phyloP scores from a whole-genome alignment of 2,888 invertebrate genomes.

The Epirrita christyi region DNA sequence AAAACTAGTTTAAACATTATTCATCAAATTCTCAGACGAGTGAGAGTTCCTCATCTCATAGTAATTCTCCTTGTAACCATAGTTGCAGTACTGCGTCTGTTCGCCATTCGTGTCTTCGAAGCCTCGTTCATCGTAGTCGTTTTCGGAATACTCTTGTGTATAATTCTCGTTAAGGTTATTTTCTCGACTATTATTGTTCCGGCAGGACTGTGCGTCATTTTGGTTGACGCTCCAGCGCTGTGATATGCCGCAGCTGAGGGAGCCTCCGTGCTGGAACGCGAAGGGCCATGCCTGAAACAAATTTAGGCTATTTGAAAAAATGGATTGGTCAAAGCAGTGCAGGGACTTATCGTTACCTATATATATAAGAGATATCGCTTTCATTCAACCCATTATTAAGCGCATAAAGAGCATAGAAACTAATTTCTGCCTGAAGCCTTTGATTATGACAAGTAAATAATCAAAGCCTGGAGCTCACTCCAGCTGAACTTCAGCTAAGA shows the following conservation, averaged over 20 bases:
- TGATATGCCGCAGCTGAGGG: constrained; percentile 75
- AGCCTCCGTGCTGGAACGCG: constrained; percentile 88
- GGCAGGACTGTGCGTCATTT: constrained; percentile 43
- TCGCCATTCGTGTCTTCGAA: constrained; percentile 67
- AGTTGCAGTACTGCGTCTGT: constrained; percentile 68
- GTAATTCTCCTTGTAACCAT: constrained; percentile 73
- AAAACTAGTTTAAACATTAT: constrained; percentile 48
- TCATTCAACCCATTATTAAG: no score
- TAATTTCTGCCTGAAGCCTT: no score
- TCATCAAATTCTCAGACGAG: constrained; percentile 63
- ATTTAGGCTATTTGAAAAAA: neutral
- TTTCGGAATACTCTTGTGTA: constrained; percentile 66
- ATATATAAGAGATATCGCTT: no score
- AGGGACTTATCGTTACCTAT: no score
- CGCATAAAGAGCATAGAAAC: no score
- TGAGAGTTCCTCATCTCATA: constrained; percentile 70
- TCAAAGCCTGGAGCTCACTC: no score
- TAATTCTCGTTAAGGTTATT: constrained; percentile 50
- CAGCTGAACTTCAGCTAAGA: neutral
- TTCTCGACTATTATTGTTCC: constrained; percentile 39
- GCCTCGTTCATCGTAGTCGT: constrained; percentile 70
- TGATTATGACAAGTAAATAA: no score
- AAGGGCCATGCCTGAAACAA: constrained; percentile 92
- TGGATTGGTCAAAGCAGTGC: no score
- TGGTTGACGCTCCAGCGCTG: constrained; percentile 72